phyloP scores from a whole-genome alignment of 2,888 invertebrate species.

The Platycheirus albimanus region DNA sequence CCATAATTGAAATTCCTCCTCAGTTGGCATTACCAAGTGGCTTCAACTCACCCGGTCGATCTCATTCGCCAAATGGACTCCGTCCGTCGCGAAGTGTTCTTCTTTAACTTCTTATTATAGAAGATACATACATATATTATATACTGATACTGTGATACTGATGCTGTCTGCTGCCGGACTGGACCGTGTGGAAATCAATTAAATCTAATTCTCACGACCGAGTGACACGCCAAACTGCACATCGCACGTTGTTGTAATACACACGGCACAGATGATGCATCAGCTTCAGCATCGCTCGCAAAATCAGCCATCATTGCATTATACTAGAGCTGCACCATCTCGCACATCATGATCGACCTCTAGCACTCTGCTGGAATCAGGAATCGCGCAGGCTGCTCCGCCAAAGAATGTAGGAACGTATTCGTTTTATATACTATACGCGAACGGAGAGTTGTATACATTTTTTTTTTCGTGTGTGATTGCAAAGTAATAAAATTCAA shows the following conservation, averaged over 20 bases:
- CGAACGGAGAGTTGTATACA: background rate
- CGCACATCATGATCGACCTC: conserved; percentile 72
- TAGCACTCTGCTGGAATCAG: conserved; percentile 67
- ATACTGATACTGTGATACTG: too few species aligned
- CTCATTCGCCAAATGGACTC: conserved; percentile 75
- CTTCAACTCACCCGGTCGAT: conserved; percentile 75
- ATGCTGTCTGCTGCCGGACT: conserved; percentile 34
- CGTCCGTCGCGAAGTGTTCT: conserved; percentile 67
- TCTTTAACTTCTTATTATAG: conserved; percentile 3
- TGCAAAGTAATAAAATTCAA: conserved; percentile 68
- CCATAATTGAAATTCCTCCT: conserved; percentile 65
- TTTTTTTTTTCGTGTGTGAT: conserved; percentile 56
- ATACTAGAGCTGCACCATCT: conserved; percentile 35
- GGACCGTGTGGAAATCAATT: conserved; percentile 82
- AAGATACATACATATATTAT: background rate
- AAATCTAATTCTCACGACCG: conserved; percentile 82
- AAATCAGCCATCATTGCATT: too few species aligned
- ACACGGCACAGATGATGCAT: conserved; percentile 25
- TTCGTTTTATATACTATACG: conserved; percentile 4
- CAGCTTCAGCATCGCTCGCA: too few species aligned
- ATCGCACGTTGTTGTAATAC: conserved; percentile 62
- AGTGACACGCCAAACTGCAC: conserved; percentile 75
- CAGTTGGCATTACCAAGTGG: conserved; percentile 71
- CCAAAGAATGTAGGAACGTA: conserved; percentile 43
- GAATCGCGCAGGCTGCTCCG: conserved; percentile 41